Conservation (phyloP, 2,888 invertebrate genomes). For the Drosophila testacea region DNA sequence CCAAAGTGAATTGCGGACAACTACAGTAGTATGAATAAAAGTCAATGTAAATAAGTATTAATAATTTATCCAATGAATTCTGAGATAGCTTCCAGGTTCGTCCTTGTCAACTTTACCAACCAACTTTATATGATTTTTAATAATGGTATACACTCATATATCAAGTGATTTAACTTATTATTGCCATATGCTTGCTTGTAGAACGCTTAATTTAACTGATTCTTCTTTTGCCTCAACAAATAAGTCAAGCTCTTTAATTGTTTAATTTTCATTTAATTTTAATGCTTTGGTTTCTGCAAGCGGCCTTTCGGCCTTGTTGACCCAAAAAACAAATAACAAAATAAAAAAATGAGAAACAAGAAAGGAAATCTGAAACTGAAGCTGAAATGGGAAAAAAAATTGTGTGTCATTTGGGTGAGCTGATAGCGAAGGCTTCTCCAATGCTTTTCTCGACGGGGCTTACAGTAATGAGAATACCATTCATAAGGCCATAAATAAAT, state of each 20-base stretch:
- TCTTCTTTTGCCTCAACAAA: constrained; percentile 17
- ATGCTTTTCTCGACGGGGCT: constrained; percentile 23
- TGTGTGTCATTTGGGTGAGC: constrained; percentile 49
- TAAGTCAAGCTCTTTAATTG: constrained; percentile 54
- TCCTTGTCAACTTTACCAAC: not conserved
- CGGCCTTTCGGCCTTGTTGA: constrained; percentile 32
- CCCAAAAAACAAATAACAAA: constrained; percentile 20
- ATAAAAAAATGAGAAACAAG: not conserved
- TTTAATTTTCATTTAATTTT: constrained; percentile 66
- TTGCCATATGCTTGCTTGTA: not conserved
- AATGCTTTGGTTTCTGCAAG: constrained; percentile 17
- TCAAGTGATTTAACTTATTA: constrained; percentile 14
- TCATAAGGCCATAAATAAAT: constrained; percentile 61
- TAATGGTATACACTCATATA: not conserved
- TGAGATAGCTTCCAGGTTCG: not conserved
- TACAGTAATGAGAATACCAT: constrained; percentile 47
- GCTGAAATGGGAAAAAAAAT: constrained; percentile 8
- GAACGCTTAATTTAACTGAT: constrained; percentile 5
- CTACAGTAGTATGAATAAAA: no score
- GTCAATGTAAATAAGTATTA: no score
- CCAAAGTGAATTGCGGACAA: no score
- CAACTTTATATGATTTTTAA: not conserved
- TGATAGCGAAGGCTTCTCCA: constrained; percentile 36
- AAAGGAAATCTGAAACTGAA: constrained; percentile 33
- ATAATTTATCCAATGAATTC: no score